These are phyloP conservation scores for Acropora yongei DNA, from an alignment of 64 coral and sea anemone genomes.

Conservation along the genomic window DNA sequence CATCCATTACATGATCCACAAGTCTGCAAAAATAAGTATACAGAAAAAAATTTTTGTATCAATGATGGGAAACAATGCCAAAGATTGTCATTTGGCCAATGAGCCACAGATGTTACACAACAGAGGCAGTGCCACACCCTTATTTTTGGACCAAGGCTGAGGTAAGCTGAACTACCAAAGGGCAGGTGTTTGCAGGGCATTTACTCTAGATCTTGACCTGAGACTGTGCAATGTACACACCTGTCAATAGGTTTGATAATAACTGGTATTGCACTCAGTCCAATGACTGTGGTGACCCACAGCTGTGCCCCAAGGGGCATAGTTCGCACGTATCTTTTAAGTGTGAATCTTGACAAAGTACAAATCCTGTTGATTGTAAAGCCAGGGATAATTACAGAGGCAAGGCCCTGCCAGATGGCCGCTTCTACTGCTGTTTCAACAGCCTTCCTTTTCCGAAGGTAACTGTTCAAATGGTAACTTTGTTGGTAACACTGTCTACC, in stretches of 20 bases:
- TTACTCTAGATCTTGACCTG: too few species aligned
- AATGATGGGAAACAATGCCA: background rate
- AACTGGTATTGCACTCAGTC: slow-evolving; percentile 83
- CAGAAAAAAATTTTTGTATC: background rate
- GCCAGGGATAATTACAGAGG: slow-evolving; percentile 95
- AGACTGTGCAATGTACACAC: background rate
- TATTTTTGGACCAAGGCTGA: too few species aligned
- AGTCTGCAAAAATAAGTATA: background rate
- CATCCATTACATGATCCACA: slow-evolving; percentile 35
- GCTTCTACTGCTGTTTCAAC: slow-evolving; percentile 82
- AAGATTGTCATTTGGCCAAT: too few species aligned
- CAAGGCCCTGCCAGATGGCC: slow-evolving; percentile 91
- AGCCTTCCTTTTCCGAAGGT: slow-evolving; percentile 34
- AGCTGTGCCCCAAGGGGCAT: slow-evolving; percentile 64
- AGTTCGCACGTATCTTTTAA: slow-evolving; percentile 53
- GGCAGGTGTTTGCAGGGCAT: background rate
- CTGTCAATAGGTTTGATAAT: slow-evolving; percentile 99
- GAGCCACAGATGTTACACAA: too few species aligned
- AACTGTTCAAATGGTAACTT: slow-evolving; percentile 7
- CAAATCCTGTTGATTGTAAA: slow-evolving; percentile 99
- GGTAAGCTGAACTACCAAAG: background rate
- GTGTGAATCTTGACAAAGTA: slow-evolving; percentile 57
- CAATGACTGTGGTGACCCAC: slow-evolving; percentile 84
- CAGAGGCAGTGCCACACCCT: too few species aligned
- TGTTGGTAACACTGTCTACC: slow-evolving; percentile 74